phyloP scores from a whole-genome alignment of 2,888 invertebrate genomes.

The Agonopterix arenella region DNA sequence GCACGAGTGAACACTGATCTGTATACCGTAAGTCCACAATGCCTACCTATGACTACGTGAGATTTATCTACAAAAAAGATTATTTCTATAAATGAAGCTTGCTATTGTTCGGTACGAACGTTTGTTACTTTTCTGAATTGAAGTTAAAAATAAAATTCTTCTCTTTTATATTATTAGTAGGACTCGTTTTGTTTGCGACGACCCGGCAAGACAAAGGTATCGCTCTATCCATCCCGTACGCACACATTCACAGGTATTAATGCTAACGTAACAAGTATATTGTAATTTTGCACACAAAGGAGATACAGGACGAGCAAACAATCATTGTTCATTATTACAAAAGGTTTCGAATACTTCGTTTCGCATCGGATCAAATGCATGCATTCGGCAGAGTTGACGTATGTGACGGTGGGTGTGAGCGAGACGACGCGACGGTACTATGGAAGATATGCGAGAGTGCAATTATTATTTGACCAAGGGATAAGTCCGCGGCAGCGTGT shows the following conservation, averaged over 20 bases:
- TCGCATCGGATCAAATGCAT: conserved; percentile 68
- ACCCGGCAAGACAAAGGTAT: conserved; percentile 74
- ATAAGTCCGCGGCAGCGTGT: conserved; percentile 72
- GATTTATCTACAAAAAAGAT: conserved; percentile 76
- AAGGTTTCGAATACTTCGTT: conserved; percentile 73
- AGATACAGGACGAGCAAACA: conserved; percentile 74
- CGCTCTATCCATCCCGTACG: conserved; percentile 69
- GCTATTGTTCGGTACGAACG: conserved; percentile 68
- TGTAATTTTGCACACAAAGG: conserved; percentile 76
- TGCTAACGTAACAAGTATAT: conserved; percentile 72
- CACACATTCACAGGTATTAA: conserved; percentile 62
- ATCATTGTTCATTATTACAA: conserved; percentile 77
- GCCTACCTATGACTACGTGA: conserved; percentile 61
- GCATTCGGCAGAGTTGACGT: conserved; percentile 59
- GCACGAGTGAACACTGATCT: conserved; percentile 57
- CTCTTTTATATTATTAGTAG: conserved; percentile 73
- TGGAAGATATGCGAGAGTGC: conserved; percentile 54
- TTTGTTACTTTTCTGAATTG: conserved; percentile 75
- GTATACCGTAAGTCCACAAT: conserved; percentile 51
- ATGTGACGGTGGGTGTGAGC: conserved; percentile 52
- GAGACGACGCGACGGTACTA: conserved; percentile 39
- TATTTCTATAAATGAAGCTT: conserved; percentile 72
- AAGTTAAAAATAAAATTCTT: conserved; percentile 76
- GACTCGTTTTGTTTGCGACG: conserved; percentile 73
- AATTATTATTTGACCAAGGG: conserved; percentile 76